Percentiles rank a stretch among this genome's conserved stretches.
Evolutionary conservation across 2,797 vertebrate genomes (phyloP).

Genomic region (Remorina albescens): DNA sequence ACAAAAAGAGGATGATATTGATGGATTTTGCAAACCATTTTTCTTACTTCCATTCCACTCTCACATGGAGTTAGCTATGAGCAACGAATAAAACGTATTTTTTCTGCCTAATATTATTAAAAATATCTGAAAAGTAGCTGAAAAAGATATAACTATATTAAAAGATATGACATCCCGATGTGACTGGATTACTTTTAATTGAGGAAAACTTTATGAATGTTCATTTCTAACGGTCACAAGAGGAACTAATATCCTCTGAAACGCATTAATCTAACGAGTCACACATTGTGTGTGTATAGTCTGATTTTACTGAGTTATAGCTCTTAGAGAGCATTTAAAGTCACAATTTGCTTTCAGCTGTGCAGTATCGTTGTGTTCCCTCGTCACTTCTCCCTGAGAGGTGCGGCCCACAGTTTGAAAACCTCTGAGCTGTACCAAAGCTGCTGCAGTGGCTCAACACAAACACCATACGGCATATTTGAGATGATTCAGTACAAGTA

Average conservation of each 20-base stretch:
- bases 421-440: constrained; percentile 50
- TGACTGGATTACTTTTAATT: not conserved
- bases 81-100: not conserved
- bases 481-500: constrained; percentile 41
- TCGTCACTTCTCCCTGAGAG: no score
- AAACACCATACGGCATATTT: constrained; percentile 45
- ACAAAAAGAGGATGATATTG: not conserved
- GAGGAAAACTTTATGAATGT: not conserved
- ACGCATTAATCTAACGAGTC: not conserved
- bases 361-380: not conserved
- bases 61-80: not conserved
- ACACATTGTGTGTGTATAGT: not conserved
- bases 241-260: not conserved
- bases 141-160: no score
- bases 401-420: constrained; percentile 51
- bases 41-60: not conserved
- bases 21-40: not conserved
- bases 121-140: not conserved
- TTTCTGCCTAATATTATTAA: not conserved
- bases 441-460: constrained; percentile 37
- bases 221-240: not conserved
- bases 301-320: not conserved
- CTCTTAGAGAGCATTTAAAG: not conserved
- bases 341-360: not conserved
- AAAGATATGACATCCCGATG: no score